Conservation (phyloP, 2,888 invertebrate species). For the Phyto melanocephala region DNA sequence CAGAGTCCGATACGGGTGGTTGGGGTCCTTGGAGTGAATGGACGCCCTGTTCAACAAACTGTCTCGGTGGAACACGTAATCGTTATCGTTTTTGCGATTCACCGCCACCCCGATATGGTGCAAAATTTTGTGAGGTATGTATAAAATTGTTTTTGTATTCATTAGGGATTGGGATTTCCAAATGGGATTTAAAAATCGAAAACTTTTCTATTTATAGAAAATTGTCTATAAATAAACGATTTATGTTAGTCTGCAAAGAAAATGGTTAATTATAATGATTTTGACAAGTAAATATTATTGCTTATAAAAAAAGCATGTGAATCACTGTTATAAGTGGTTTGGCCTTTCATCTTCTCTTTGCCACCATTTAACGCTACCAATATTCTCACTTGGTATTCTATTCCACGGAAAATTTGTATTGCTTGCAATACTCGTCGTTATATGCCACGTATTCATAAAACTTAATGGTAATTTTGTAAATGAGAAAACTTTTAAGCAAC, state of each 20-base stretch:
- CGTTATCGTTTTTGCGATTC: conserved; percentile 93
- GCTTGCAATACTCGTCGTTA: conserved; percentile 22
- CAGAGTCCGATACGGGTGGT: conserved; percentile 87
- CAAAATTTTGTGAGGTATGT: conserved; percentile 90
- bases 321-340: conserved; percentile 1
- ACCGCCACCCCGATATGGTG: conserved; percentile 92
- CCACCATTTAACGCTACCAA: neutral
- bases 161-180: no score
- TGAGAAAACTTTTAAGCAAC: conserved; percentile 63
- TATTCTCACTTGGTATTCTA: neutral
- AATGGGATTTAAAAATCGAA: no score
- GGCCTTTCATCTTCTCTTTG: neutral
- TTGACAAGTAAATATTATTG: no score
- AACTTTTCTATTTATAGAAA: no score
- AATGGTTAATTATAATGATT: no score
- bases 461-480: conserved; percentile 63
- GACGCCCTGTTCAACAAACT: conserved; percentile 90
- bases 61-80: conserved; percentile 88
- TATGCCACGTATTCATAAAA: conserved; percentile 34
- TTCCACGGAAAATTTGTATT: conserved; percentile 19
- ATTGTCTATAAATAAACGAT: no score
- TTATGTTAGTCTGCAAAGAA: no score
- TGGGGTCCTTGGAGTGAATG: conserved; percentile 92
- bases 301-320: no score
- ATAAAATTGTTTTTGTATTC: neutral